Base-by-base conservation (phyloP, 2,888 invertebrate genomes). In the Napeogenes sylphis region DNA sequence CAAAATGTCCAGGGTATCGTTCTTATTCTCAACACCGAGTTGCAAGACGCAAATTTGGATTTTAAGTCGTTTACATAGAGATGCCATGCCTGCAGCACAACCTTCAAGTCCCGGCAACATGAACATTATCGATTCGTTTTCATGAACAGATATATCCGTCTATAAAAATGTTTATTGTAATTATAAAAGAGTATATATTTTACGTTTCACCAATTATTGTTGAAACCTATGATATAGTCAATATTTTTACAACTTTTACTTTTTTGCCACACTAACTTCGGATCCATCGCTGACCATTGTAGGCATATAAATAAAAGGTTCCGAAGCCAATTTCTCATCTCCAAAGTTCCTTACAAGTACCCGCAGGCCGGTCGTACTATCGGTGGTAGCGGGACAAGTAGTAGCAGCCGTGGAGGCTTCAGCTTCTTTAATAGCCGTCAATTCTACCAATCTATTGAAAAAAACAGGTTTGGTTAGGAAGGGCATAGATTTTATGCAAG, bases 101-200 rank as follows among this genome's bases (percentile, higher is more conserved):
- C 95, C 94, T 80, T 95, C 95, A 47, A 95, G 76, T 2, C 95
- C 95, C 0, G 94, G 94, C 68, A 95, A 80, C 71, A 94, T 82
- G 75, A 93, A 91, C 74, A 93, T 82, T 6, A 90, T 85, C 8
- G 84, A 81, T 56, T 91, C 90, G 67, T 84, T 85, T 61, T 87
- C 87, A 67, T 85, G 81, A 55, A 87, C 82, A 0, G 85, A 82
- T 62, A 90, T 88, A 46, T 89, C 85, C 57, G 83, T 85, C 91
- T 91, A 71, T 4, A 69, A 61, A 33, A 35, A 53, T n/a, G 2
- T 21, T 21, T 21, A 0, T 21, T 21, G 21, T 5, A 35, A 6
- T 35, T 35, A 35, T 2, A 35, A 35, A 35, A 3, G 4, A 2
- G 6, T 5, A 35, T 35, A 35, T 4, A 4, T 4, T n/a, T n/a